Base-by-base conservation (phyloP, 1,140 invertebrate genomes). In the Drosophila ogumai region DNA sequence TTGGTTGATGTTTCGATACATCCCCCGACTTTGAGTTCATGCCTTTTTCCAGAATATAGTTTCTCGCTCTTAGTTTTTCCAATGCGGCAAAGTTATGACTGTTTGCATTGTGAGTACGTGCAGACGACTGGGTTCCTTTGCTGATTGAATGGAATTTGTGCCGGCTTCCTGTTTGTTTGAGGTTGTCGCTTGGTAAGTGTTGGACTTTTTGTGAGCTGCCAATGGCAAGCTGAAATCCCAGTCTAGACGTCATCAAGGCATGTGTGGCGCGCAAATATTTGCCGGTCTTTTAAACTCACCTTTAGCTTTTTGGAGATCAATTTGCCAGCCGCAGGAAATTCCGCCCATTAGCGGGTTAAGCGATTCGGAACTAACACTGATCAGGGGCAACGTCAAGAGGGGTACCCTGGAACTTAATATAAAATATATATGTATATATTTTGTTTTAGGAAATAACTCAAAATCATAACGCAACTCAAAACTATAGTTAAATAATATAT, bases 101-200 rank as follows among this genome's bases (percentile, higher is more conserved):
- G 68, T 75, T 82, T 78, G 76, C 68, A 57, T 57, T 78, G 63
- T 52, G 60, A 66, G 75, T 72, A 82, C 75, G 75, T 79, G 80
- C 64, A 79, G 77, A 78, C 69, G 49, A 66, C 75, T 66, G 64
- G 34, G 22, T 64, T 56, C 36, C 55, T 31, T 44, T 41, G 49
- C 61, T 60, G 64, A 57, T 47, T 56, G 60, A 59, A 61, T 43
- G 34, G 56, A 59, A 36, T 72, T 66, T 60, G 49, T 38, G 36
- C 32, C 50, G 78, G 57, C 64, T 81, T 61, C 73, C 69, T 81
- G 79, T 64, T 73, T 67, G 75, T 79, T 82, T 82, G 58, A 50
- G 77, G 56, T 75, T 67, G 64, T 61, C 56, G 63, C 68, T 66
- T 61, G 59, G 67, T 57, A 81, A 80, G 73, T 61, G 79, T 58